Conservation (phyloP, 2,113 vertebrate genomes). For the Etheostoma cragini region DNA sequence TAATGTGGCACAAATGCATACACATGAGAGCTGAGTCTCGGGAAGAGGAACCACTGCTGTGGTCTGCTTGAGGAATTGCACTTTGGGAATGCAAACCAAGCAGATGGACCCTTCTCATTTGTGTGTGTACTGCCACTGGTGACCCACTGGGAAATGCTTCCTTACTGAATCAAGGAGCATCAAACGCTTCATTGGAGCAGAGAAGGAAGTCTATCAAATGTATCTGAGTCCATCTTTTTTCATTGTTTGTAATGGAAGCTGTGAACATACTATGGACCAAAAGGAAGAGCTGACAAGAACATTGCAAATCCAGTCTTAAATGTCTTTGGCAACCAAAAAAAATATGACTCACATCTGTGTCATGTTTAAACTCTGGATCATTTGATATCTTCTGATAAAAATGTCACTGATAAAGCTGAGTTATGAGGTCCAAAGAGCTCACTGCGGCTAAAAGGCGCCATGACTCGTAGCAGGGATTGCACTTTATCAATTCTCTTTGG, state of each 20-base stretch:
- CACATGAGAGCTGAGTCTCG: slow-evolving; percentile 81
- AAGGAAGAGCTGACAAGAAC: slow-evolving; percentile 39
- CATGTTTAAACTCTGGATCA: slow-evolving; percentile 23
- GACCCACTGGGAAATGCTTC: slow-evolving; percentile 82
- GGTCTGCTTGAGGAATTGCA: slow-evolving; percentile 81
- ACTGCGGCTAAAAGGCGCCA: slow-evolving; percentile 15
- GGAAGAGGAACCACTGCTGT: slow-evolving; percentile 59
- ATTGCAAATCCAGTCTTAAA: slow-evolving; percentile 31
- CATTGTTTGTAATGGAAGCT: slow-evolving; percentile 61
- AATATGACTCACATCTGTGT: slow-evolving; percentile 18
- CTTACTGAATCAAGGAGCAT: slow-evolving; percentile 82
- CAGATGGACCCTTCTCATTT: slow-evolving; percentile 85
- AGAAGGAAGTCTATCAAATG: slow-evolving; percentile 73
- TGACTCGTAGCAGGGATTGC: background rate
- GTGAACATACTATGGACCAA: slow-evolving; percentile 33
- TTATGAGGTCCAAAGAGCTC: slow-evolving; percentile 42
- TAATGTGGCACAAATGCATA: slow-evolving; percentile 89
- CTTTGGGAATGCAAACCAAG: slow-evolving; percentile 80
- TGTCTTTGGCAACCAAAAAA: slow-evolving; percentile 1
- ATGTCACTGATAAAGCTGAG: slow-evolving; percentile 38
- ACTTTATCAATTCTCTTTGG: slow-evolving; percentile 18
- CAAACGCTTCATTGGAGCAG: slow-evolving; percentile 83
- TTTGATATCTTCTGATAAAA: slow-evolving; percentile 35
- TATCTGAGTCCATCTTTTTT: slow-evolving; percentile 60
- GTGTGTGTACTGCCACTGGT: slow-evolving; percentile 78